phyloP scores from a whole-genome alignment of 1,140 invertebrate species.

The Hesperophylax magnus region DNA sequence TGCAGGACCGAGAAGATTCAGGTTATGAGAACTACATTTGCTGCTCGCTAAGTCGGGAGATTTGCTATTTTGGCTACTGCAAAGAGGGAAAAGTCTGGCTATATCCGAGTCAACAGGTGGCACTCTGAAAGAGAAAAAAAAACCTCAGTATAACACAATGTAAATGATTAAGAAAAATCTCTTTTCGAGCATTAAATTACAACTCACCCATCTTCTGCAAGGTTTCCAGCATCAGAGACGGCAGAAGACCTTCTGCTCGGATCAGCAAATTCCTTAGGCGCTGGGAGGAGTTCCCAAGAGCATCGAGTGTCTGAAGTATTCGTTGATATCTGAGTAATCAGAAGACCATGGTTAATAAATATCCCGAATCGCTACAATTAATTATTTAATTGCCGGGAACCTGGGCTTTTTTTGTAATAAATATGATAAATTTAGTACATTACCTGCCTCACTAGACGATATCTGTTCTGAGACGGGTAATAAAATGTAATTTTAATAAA shows the following conservation, averaged over 20 bases:
- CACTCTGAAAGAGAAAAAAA: conserved; percentile 62
- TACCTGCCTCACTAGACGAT: too few relatives aligned
- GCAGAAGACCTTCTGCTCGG: conserved; percentile 78
- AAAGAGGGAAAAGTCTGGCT: conserved; percentile 59
- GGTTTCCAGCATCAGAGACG: conserved; percentile 69
- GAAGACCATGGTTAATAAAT: background rate
- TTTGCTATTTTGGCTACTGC: conserved; percentile 51
- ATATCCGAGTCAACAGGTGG: conserved; percentile 71
- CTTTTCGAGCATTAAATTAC: background rate
- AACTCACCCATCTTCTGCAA: conserved; percentile 50
- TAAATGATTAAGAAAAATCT: background rate
- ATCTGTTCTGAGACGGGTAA: too few relatives aligned
- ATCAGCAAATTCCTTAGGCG: conserved; percentile 83
- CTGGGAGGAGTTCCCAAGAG: conserved; percentile 71
- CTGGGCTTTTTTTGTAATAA: too few relatives aligned
- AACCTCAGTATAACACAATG: background rate
- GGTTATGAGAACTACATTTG: conserved; percentile 44
- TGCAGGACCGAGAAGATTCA: conserved; percentile 61
- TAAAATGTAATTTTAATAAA: too few relatives aligned
- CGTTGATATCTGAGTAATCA: conserved; percentile 30
- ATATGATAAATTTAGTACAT: too few relatives aligned
- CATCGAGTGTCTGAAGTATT: conserved; percentile 47
- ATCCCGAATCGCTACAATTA: background rate
- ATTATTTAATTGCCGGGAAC: too few relatives aligned
- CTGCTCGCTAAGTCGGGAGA: conserved; percentile 42